A percentile compares a stretch with the other conserved stretches of the same genome.
phyloP scores from a whole-genome alignment of 1,140 invertebrate species.

The Psix sp. region DNA sequence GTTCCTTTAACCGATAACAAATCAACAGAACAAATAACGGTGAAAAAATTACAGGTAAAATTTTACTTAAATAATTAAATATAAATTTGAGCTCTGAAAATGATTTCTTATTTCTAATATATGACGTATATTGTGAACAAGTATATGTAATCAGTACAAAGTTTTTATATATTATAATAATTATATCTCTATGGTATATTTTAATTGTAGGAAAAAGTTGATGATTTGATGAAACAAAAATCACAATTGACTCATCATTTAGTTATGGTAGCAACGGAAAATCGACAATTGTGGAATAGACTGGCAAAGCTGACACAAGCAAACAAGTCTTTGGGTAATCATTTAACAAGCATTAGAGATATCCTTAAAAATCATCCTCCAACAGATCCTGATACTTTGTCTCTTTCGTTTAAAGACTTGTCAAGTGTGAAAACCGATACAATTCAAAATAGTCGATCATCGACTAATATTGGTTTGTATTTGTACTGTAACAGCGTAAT shows the following conservation, averaged over 20 bases:
- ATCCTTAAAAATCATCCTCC: slow-evolving; percentile 72
- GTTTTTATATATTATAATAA: slow-evolving; percentile 1
- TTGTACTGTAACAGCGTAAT: too few relatives aligned
- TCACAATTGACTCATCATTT: slow-evolving; percentile 85
- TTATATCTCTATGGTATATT: slow-evolving; percentile 9
- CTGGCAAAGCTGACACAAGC: slow-evolving; percentile 81
- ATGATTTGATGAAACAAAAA: slow-evolving; percentile 84
- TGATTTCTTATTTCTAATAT: slow-evolving; percentile 13
- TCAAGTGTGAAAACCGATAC: slow-evolving; percentile 35
- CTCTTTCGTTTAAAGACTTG: slow-evolving; percentile 62
- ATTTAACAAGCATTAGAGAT: slow-evolving; percentile 77
- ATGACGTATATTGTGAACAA: too few relatives aligned
- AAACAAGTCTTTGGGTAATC: slow-evolving; percentile 76
- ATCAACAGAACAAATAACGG: slow-evolving; percentile 49
- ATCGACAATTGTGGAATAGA: slow-evolving; percentile 85
- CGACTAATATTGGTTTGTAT: slow-evolving; percentile 62
- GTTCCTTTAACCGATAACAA: slow-evolving; percentile 41
- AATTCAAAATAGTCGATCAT: slow-evolving; percentile 65
- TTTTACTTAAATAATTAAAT: slow-evolving; percentile 13
- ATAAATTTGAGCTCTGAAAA: not conserved
- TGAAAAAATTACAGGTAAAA: slow-evolving; percentile 61
- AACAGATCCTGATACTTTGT: slow-evolving; percentile 61
- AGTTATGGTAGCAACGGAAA: slow-evolving; percentile 87
- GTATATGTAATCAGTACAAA: too few relatives aligned
- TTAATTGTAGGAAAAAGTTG: slow-evolving; percentile 79